These are phyloP conservation scores for Cuculus canorus DNA, from an alignment of 2,797 vertebrate species.

Conservation along the genomic window DNA sequence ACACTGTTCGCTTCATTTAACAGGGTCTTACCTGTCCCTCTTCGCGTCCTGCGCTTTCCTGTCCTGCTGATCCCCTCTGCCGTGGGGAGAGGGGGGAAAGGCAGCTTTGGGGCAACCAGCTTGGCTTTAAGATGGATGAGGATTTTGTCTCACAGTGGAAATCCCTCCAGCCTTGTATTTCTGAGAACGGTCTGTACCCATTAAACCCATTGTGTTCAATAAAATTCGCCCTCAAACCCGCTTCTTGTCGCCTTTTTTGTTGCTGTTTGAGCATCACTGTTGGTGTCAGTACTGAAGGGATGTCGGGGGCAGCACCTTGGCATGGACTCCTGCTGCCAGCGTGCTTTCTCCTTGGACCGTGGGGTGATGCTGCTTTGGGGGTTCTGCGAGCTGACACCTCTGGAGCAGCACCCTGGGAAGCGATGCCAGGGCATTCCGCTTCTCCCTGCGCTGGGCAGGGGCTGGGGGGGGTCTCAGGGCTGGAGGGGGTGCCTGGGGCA, in stretches of 20 bases:
- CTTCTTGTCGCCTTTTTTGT: not conserved
- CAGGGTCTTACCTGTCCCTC: not conserved
- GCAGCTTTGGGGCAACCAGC: not conserved
- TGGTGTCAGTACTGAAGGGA: too few relatives aligned
- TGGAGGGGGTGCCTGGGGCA: too few relatives aligned
- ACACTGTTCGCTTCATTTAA: not conserved
- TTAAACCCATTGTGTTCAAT: slow-evolving; percentile 36
- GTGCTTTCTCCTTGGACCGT: accelerated
- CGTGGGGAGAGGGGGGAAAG: accelerated
- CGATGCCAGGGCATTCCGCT: too few relatives aligned
- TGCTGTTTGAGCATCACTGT: not conserved
- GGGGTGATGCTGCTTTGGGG: not conserved
- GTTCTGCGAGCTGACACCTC: accelerated
- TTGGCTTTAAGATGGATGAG: not conserved
- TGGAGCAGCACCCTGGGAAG: not conserved
- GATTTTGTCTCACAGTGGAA: accelerated
- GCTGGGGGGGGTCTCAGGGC: too few relatives aligned
- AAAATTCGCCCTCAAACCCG: not conserved
- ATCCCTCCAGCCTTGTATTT: not conserved
- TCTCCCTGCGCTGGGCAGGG: too few relatives aligned
- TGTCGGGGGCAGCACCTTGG: too few relatives aligned
- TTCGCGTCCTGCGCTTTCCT: not conserved
- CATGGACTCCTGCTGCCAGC: not conserved
- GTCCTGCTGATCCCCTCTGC: not conserved
- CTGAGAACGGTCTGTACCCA: slow-evolving; percentile 19